Evolutionary conservation across 2,113 vertebrate species (phyloP), one percentile per base, ranked within the genome.

Genomic region (Cryptomyrus ogoouensis): DNA sequence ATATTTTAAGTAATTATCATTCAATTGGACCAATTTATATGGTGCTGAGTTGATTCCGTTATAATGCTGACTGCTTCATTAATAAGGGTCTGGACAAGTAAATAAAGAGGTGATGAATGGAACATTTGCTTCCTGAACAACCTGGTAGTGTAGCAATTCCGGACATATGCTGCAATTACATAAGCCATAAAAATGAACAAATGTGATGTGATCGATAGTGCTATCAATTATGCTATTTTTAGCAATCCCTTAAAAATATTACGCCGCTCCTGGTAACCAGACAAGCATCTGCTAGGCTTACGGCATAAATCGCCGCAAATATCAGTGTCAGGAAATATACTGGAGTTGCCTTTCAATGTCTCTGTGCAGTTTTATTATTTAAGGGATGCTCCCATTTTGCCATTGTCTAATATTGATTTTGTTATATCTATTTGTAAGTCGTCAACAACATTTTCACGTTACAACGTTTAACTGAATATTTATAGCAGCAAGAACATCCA

Each of bases 51-150:
- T 53, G 92, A 90, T 52, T 89, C 58, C 13, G 58, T 17, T 31
- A 58, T 89, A 91, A 88, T 92, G 89, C 90, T 90, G 93, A 91
- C 92, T 86, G 49, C 66, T 91, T 50, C 46, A 66, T 83, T 92
- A 91, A 91, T 90, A 49, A 90, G 77, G 88, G 13, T 80, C 86
- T 80, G 90, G 84, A 90, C 88, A 92, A 90, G 88, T 91, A 66
- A 91, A 91, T 91, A 88, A 89, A 91, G 70, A 89, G 31, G 89
- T 91, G 92, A 92, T 92, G 89, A 92, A 92, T 92, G 89, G 83
- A 90, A 90, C 58, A 89, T 92, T 91, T 91, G 90, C 88, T 89
- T 90, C 90, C 91, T 90, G 90, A 91, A 90, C 88, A 91, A 91
- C 88, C 91, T 74, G 90, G 91, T 91, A 91, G 66, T 91, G 89